A percentile compares a stretch with the other conserved stretches of the same genome.
Evolutionary conservation across 2,888 invertebrate genomes (phyloP).

Genomic region (Nemoura dubitans): DNA sequence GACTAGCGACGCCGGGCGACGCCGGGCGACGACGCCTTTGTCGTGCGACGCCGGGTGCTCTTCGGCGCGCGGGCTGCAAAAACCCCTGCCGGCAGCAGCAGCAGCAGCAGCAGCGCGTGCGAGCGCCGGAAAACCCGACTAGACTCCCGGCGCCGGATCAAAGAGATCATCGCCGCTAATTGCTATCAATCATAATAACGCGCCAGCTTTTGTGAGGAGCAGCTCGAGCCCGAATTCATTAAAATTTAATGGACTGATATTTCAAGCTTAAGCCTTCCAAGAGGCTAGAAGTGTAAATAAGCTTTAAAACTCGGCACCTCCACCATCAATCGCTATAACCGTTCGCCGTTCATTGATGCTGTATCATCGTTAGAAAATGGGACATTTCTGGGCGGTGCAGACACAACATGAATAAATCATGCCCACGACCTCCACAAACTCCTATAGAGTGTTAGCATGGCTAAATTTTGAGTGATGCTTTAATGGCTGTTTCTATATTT

Average conservation of each 20-base stretch:
- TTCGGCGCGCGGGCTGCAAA: background rate
- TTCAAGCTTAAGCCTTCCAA: background rate
- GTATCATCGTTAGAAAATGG: too few relatives aligned
- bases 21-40: constrained; percentile 10
- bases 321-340: background rate
- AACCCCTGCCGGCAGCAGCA: too few relatives aligned
- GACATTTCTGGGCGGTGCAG: too few relatives aligned
- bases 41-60: background rate
- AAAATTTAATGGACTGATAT: background rate
- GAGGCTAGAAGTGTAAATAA: background rate
- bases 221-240: background rate
- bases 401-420: too few relatives aligned
- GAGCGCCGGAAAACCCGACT: background rate
- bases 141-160: background rate
- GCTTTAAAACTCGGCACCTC: background rate
- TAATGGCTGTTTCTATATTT: too few relatives aligned
- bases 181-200: background rate
- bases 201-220: background rate
- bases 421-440: too few relatives aligned
- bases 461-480: too few relatives aligned
- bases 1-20: background rate
- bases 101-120: background rate
- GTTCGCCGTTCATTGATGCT: too few relatives aligned
- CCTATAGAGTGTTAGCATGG: too few relatives aligned
- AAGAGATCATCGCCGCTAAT: background rate